Evolutionary conservation across 92 coral and sea anemone genomes (phyloP), one percentile per base, ranked within the genome.

Genomic region (Nematostella vectensis): DNA sequence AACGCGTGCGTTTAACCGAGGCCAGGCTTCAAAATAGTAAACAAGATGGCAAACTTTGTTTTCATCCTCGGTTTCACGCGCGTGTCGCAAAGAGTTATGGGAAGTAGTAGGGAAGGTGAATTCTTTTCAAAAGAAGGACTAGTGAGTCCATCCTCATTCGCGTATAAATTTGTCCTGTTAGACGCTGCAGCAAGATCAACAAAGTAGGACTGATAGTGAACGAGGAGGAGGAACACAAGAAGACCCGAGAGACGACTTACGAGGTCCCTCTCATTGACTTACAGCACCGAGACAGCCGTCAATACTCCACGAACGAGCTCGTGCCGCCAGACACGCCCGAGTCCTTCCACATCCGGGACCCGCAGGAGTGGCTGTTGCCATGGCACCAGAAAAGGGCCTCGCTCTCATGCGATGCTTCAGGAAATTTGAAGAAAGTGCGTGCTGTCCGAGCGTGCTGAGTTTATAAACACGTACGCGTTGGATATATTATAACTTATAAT

Each of bases 301-400:
- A 33, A 33, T 11, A 22, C 18, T 45, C 51, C 23, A 4, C 23
- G 11, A 17, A 10, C 21, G 51, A 17, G 4, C 51, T 45, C 18
- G 4, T 22, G 23, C 51, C 51, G 12, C 18, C 51, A 6, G 51
- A 45, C 4, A 45, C 51, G 4, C 51, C 51, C 51, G 51, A 45
- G 51, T 4, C 51, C 9, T 45, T 45, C 21, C 23, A 10, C 51
- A 45, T 45, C 51, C 51, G 51, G 23, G 51, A 45, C 21, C 51
- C 51, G 18, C 18, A 11, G 18, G 51, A 45, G 4, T 45, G 51
- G 51, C 51, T 45, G 51, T 33, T 33, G 40, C 40, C 40, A 33
- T 33, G 40, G 40, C 40, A 33, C 40, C 40, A 33, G 40, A 33
- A 33, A 15, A 6, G 40, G 8, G 40, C 8, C 15, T 33, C 40